phyloP scores from a whole-genome alignment of 2,113 vertebrate species.

The Astur gentilis region DNA sequence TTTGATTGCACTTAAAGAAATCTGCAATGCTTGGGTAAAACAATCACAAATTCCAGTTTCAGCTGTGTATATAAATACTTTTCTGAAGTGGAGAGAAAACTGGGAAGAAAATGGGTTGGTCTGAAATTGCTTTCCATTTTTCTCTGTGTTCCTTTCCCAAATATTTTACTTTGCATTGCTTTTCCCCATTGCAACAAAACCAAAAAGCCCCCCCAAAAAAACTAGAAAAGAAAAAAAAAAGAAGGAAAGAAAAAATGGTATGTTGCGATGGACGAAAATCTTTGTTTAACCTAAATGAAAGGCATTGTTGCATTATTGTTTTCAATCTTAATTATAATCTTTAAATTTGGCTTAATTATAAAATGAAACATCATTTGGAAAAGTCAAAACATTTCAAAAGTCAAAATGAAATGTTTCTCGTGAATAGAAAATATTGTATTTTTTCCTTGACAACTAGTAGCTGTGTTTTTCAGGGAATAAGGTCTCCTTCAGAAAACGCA shows the following conservation, averaged over 20 bases:
- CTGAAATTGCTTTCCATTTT: not conserved
- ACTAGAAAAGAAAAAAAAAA: not conserved
- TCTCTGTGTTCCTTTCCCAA: not conserved
- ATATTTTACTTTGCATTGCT: not conserved
- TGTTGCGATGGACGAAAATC: not conserved
- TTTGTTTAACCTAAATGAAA: not conserved
- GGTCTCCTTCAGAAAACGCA: not conserved
- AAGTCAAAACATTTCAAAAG: not conserved
- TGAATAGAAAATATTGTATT: not conserved
- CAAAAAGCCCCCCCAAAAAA: not conserved
- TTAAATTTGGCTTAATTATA: not conserved
- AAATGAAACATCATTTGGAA: not conserved
- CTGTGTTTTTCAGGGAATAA: not conserved
- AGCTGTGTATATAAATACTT: not conserved
- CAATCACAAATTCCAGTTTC: not conserved
- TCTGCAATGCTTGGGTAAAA: not conserved
- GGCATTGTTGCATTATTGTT: not conserved
- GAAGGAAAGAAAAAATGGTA: not conserved
- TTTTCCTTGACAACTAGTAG: not conserved
- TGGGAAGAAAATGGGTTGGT: not conserved
- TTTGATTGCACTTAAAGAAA: not conserved
- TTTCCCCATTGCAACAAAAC: not conserved
- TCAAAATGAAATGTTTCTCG: not conserved
- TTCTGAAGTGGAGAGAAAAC: not conserved
- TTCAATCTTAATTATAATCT: not conserved